Conservation (phyloP, 2,797 vertebrate genomes). For the Catamblyrhynchus diadema region DNA sequence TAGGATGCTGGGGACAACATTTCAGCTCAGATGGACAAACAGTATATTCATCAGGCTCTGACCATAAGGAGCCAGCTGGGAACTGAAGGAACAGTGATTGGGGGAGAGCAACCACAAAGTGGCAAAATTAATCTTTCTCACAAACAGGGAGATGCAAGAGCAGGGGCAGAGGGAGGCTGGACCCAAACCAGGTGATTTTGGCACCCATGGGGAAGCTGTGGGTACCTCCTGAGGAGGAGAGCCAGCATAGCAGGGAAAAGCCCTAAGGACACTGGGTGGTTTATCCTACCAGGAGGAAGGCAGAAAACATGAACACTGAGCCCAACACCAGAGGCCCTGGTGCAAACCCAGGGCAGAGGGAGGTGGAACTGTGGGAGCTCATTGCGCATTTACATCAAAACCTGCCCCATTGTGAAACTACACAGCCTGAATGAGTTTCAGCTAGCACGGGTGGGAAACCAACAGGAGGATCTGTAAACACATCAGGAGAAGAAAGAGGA, state of each 20-base stretch:
- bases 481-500: background rate
- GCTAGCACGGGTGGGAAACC: background rate
- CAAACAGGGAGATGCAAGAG: background rate
- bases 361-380: background rate
- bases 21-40: background rate
- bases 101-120: background rate
- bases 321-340: background rate
- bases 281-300: background rate
- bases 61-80: background rate
- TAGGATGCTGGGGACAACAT: background rate
- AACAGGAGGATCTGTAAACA: background rate
- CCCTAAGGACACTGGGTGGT: background rate
- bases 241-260: background rate
- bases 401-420: background rate
- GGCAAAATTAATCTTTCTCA: background rate
- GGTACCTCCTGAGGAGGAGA: background rate
- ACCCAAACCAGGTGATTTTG: background rate
- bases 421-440: background rate
- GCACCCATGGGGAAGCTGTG: fast-evolving
- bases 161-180: background rate
- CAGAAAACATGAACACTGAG: background rate
- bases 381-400: background rate
- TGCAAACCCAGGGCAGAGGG: background rate
- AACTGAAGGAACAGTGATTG: background rate
- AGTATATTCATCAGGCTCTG: background rate